Percentiles rank a stretch among this genome's conserved stretches.
Evolutionary conservation across 30 jellyfish, hydroid and myxozoan species (phyloP).

Genomic region (Hydractinia symbiolongicarpus): DNA sequence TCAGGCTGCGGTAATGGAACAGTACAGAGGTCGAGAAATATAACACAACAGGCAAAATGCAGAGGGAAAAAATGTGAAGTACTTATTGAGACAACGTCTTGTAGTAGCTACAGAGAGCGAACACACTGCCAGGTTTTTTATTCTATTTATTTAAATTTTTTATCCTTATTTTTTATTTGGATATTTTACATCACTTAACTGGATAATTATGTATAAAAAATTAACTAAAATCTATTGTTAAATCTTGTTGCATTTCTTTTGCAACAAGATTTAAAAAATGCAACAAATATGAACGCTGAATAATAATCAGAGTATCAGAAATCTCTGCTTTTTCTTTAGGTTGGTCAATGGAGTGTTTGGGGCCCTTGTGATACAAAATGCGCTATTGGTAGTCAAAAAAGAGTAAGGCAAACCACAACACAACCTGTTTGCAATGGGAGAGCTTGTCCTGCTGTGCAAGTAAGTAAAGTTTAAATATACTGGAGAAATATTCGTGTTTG

Average conservation of each 20-base stretch:
- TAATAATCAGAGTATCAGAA: no score
- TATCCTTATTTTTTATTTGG: not conserved
- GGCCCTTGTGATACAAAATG: conserved; percentile 56
- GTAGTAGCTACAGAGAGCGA: conserved; percentile 69
- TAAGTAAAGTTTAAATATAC: conserved; percentile 13
- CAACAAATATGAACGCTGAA: no score
- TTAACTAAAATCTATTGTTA: no score
- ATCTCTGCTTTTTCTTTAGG: conserved; percentile 28
- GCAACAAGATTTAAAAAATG: no score
- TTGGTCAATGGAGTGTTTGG: conserved; percentile 67
- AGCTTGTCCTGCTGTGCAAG: conserved; percentile 75
- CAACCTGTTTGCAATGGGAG: conserved; percentile 53
- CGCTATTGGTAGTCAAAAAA: conserved; percentile 35
- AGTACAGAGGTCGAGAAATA: conserved; percentile 49
- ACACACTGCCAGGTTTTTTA: conserved; percentile 59
- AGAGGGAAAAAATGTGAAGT: conserved; percentile 62
- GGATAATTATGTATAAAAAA: not conserved
- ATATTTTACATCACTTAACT: not conserved
- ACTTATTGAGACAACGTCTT: conserved; percentile 32
- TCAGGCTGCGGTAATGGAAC: conserved; percentile 66
- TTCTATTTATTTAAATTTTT: not conserved
- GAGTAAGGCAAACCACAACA: conserved; percentile 37
- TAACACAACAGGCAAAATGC: conserved; percentile 45
- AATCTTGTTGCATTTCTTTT: no score
- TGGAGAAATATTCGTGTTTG: not conserved